phyloP scores from a whole-genome alignment of 2,797 vertebrate genomes.

The Pseudochirops corinnae region DNA sequence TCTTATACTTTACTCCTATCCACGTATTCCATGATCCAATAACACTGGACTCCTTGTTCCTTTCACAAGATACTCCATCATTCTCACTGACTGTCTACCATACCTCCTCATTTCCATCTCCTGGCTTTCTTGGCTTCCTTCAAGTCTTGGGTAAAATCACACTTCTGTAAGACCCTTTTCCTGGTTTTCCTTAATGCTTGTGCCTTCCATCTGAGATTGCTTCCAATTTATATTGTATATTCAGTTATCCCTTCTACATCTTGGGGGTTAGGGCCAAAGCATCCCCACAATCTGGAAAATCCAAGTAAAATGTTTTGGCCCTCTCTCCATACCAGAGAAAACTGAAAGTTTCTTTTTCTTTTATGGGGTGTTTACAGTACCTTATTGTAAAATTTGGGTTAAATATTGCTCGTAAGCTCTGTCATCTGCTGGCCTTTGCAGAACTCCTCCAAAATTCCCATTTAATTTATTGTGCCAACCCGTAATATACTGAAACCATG shows the following conservation, averaged over 20 bases:
- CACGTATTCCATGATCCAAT: background rate
- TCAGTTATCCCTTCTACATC: background rate
- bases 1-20: background rate
- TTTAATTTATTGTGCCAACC: background rate
- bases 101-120: background rate
- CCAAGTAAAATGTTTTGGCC: background rate
- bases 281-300: background rate
- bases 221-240: background rate
- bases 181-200: background rate
- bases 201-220: background rate
- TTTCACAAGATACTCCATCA: background rate
- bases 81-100: background rate
- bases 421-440: background rate
- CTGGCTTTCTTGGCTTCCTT: background rate
- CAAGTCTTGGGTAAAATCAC: background rate
- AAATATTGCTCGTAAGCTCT: background rate
- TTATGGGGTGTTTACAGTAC: background rate
- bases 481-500: background rate
- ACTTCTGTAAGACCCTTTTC: background rate
- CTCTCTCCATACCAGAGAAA: background rate
- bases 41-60: background rate
- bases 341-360: background rate
- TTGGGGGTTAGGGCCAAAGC: background rate
- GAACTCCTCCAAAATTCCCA: background rate
- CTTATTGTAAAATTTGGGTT: background rate